phyloP scores from a whole-genome alignment of 2,797 vertebrate genomes.

The Hephaestus fuliginosus region DNA sequence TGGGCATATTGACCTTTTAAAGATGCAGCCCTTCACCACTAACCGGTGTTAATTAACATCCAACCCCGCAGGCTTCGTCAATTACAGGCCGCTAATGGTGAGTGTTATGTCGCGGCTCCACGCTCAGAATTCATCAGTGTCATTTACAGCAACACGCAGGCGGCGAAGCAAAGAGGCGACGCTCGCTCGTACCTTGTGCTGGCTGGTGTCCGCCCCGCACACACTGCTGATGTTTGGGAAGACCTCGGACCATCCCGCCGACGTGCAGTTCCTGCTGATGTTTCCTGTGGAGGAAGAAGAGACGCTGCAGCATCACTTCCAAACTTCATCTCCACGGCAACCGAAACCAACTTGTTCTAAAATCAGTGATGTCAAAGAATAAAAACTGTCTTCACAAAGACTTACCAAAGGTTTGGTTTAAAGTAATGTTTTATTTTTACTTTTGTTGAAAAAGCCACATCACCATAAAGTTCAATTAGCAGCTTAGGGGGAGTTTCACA shows the following conservation, averaged over 20 bases:
- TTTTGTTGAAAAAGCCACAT: too few species aligned
- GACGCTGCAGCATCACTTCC: background rate
- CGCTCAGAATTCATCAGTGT: slow-evolving; percentile 6
- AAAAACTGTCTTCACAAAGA: background rate
- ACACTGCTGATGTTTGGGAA: slow-evolving; percentile 89
- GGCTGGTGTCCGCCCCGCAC: slow-evolving; percentile 82
- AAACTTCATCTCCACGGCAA: background rate
- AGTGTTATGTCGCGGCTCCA: background rate
- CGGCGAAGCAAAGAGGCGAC: too few species aligned
- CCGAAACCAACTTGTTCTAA: background rate
- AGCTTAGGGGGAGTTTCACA: background rate
- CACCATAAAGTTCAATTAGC: too few species aligned
- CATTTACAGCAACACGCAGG: slow-evolving; percentile 5
- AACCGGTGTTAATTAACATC: slow-evolving; percentile 54
- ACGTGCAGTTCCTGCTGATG: slow-evolving; percentile 93
- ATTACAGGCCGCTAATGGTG: slow-evolving; percentile 33
- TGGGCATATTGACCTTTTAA: slow-evolving; percentile 48
- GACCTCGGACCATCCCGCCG: slow-evolving; percentile 89
- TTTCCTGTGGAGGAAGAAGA: slow-evolving; percentile 83
- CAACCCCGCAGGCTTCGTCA: slow-evolving; percentile 42
- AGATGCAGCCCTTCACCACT: slow-evolving; percentile 12
- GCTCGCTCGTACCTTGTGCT: slow-evolving; percentile 83
- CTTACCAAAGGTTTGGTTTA: background rate
- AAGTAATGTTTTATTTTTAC: background rate
- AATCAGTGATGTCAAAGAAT: background rate